Percentiles rank a stretch among this genome's conserved stretches.
phyloP scores from a whole-genome alignment of 2,797 vertebrate genomes.

The Tragelaphus oryx region DNA sequence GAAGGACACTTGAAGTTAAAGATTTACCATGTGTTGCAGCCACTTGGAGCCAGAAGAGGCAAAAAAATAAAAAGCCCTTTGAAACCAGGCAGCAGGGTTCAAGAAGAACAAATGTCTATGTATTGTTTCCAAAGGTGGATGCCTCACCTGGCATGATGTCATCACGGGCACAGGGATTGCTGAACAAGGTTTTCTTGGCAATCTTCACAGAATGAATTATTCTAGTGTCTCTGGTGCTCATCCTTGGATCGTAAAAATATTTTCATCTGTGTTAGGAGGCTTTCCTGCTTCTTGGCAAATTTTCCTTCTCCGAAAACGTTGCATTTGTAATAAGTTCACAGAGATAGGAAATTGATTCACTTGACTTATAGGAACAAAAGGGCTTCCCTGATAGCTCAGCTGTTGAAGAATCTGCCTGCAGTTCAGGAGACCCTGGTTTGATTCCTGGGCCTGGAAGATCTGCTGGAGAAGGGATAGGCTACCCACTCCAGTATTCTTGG shows the following conservation, averaged over 20 bases:
- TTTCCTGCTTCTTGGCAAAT: constrained; percentile 10
- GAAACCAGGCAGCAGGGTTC: constrained; percentile 57
- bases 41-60: constrained; percentile 71
- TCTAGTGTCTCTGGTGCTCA: constrained; percentile 56
- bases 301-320: not conserved
- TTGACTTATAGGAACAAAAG: constrained; percentile 26
- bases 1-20: constrained; percentile 87
- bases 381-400: not conserved
- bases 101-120: constrained; percentile 63
- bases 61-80: constrained; percentile 67
- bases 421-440: not conserved
- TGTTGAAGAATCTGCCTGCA: not conserved
- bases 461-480: not conserved
- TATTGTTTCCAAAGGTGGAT: constrained; percentile 71
- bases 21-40: constrained; percentile 84
- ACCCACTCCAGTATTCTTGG: not conserved
- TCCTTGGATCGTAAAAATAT: constrained; percentile 64
- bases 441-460: not conserved
- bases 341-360: constrained; percentile 32
- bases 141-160: constrained; percentile 63
- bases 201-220: constrained; percentile 64
- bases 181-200: constrained; percentile 73
- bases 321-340: not conserved
- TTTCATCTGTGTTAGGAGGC: constrained; percentile 12
- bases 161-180: constrained; percentile 48